Conservation (phyloP, 2,888 invertebrate genomes). For the Hyalella azteca region DNA sequence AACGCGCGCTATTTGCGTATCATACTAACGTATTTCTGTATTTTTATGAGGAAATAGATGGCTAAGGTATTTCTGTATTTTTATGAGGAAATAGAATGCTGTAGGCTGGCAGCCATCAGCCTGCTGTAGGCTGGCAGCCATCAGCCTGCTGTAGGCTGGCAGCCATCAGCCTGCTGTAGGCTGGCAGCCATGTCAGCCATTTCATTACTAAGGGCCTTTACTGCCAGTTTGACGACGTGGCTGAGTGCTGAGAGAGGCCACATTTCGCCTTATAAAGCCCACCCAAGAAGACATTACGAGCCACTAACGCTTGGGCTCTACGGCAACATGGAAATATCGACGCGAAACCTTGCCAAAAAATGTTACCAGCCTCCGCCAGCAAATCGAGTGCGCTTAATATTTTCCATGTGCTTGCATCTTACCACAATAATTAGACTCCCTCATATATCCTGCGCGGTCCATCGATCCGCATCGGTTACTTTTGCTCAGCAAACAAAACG, state of each 20-base stretch:
- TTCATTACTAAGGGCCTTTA: neutral
- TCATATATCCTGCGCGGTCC: no score
- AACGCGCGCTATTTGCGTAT: no score
- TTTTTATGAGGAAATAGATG: no score
- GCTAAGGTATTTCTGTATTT: no score
- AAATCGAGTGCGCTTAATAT: no score
- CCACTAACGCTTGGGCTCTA: neutral
- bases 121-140: neutral
- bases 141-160: neutral
- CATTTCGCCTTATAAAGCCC: neutral
- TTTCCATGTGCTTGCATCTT: no score
- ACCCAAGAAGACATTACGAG: neutral
- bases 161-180: neutral
- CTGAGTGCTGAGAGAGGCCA: neutral
- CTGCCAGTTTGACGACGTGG: neutral
- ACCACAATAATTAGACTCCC: no score
- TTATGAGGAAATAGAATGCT: no score
- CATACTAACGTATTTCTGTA: no score
- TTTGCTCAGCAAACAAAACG: no score
- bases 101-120: neutral
- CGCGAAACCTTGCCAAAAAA: neutral
- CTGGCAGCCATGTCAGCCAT: neutral
- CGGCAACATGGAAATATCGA: neutral
- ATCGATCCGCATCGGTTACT: no score
- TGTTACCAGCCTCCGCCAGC: neutral